Base-by-base conservation (phyloP, 1,140 invertebrate genomes). In the Drosophila sturtevanti region DNA sequence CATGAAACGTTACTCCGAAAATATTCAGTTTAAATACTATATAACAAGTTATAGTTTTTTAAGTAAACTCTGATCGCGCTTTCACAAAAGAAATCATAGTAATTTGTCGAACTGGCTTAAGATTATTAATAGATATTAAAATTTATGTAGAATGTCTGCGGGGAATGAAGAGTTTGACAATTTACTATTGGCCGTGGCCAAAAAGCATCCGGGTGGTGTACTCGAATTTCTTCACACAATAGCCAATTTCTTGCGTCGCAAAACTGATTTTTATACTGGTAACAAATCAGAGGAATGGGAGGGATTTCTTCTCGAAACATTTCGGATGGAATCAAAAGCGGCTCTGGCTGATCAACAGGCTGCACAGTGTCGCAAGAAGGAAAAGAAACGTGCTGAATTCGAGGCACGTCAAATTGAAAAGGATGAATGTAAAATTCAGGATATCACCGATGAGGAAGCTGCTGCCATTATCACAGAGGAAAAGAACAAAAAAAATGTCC, bases 251-350 rank as follows among this genome's bases (percentile, higher is more conserved):
- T 93, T 99, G 21, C 95, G 96, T 0, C 94, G 98, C 77, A 99
- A 99, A 94, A 99, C 98, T 44, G 98, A 99, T 92, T 99, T 99
- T 91, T 99, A 98, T 84, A 96, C 95, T 67, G 98, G 98, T 9
- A 97, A 95, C 51, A 94, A 94, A 67, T 94, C 95, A 91, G 95
- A 94, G 11, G 95, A 95, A 73, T 97, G 97, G 93, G 95, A 97
- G 92, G 96, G 96, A 92, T 95, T 98, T 66, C 93, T 98, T 0
- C 94, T 97, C 90, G 94, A 94, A 60, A 95, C 95, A 73, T 99
- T 98, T 87, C 95, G 95, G 71, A 96, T 96, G 87, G 94, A 98
- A 90, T 94, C 96, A 85, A 93, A 94, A 58, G 93, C 94, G 65
- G 96, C 96, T 38, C 63, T 94, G 52, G 93, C 93, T n/a, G 95